Conservation (phyloP, 2,888 invertebrate species). For the Gibbula magus region DNA sequence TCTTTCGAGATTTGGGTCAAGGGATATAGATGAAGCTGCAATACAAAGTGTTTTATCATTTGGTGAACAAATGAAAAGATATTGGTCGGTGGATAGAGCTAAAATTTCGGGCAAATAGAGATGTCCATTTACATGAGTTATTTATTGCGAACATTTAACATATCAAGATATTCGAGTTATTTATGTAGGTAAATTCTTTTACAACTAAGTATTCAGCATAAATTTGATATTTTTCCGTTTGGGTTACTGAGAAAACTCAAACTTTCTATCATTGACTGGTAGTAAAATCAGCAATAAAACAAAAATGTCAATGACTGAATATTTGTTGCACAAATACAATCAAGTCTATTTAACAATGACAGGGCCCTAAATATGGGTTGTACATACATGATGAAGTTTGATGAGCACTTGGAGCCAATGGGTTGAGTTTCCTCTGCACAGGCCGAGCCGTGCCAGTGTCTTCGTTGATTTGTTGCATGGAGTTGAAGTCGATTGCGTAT, state of each 20-base stretch:
- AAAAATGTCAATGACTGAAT: too few species aligned
- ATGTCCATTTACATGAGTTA: too few species aligned
- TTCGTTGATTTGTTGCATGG: constrained; percentile 99
- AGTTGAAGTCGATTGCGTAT: constrained; percentile 96
- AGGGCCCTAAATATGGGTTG: neutral
- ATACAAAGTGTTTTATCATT: neutral
- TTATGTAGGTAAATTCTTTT: too few species aligned
- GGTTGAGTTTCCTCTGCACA: constrained; percentile 81
- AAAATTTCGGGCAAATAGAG: too few species aligned
- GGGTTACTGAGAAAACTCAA: too few species aligned
- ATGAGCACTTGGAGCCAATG: constrained; percentile 54
- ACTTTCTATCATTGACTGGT: too few species aligned
- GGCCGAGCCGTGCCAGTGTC: constrained; percentile 95
- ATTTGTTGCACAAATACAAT: too few species aligned
- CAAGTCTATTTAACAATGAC: neutral
- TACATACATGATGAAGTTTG: constrained; percentile 44
- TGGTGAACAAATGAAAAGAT: neutral
- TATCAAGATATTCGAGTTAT: too few species aligned
- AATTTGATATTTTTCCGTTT: too few species aligned
- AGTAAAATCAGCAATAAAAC: too few species aligned
- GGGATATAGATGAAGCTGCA: constrained; percentile 40
- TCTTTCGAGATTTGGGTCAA: constrained; percentile 63
- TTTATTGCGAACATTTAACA: too few species aligned
- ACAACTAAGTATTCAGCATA: too few species aligned
- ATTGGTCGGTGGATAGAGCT: neutral